Evolutionary conservation across 2,888 invertebrate species (phyloP).

Genomic region (Drosophila ochracea): DNA sequence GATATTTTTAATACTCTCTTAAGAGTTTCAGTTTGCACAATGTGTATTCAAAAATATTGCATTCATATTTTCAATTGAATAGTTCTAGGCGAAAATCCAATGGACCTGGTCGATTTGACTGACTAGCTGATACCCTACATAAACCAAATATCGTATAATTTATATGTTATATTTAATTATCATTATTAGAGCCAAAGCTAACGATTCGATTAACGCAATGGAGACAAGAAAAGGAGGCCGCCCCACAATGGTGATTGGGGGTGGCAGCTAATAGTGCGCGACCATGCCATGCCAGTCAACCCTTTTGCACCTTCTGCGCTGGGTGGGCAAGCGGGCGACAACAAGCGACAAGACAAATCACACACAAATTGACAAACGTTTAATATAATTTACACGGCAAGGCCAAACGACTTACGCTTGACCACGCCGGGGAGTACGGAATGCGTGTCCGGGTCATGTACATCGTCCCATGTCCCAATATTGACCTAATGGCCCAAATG

Average conservation of each 20-base stretch:
- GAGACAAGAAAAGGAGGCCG: background rate
- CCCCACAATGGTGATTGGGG: constrained; percentile 3
- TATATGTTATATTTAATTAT: background rate
- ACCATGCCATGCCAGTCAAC: constrained; percentile 59
- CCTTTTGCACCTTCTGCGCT: constrained; percentile 63
- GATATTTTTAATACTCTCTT: background rate
- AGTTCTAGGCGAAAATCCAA: background rate
- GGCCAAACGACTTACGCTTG: constrained; percentile 71
- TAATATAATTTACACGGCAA: constrained; percentile 80
- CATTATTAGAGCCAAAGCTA: background rate
- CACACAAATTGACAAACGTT: constrained; percentile 80
- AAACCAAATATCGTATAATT: background rate
- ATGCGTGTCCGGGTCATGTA: constrained; percentile 26
- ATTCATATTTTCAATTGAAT: background rate
- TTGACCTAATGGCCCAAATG: constrained; percentile 62
- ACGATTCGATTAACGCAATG: constrained; percentile 7
- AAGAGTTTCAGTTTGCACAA: background rate
- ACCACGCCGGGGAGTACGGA: constrained; percentile 48
- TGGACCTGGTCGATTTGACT: background rate
- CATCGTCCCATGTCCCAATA: constrained; percentile 38
- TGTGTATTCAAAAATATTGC: background rate
- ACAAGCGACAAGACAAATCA: constrained; percentile 69
- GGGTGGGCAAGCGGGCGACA: background rate
- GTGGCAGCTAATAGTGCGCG: constrained; percentile 61
- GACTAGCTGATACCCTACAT: background rate